phyloP scores from a whole-genome alignment of 2,113 vertebrate species.

The Dromaius novaehollandiae region DNA sequence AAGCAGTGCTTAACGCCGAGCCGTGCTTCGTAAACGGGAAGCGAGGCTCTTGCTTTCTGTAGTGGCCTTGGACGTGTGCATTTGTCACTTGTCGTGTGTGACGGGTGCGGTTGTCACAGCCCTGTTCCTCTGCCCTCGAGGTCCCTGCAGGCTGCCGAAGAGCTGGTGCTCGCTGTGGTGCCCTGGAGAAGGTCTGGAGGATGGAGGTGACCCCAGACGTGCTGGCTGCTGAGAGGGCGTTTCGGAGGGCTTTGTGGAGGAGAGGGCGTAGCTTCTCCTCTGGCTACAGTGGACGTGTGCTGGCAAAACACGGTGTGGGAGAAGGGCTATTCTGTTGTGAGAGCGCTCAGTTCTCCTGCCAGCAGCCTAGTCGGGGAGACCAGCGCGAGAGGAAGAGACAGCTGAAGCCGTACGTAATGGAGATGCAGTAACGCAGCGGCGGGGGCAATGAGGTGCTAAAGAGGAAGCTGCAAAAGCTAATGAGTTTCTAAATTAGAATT shows the following conservation, averaged over 20 bases:
- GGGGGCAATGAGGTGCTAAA: background rate
- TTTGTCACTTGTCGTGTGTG: rapidly evolving
- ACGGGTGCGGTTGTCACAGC: rapidly evolving
- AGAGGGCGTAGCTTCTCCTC: background rate
- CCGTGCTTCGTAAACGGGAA: rapidly evolving
- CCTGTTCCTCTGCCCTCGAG: rapidly evolving
- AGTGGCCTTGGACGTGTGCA: rapidly evolving
- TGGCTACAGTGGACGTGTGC: background rate
- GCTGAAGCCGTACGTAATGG: background rate
- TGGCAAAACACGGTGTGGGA: background rate
- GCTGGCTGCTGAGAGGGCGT: rapidly evolving
- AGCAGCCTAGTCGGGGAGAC: background rate
- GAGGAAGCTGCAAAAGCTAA: background rate
- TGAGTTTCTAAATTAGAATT: background rate
- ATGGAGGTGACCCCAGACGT: rapidly evolving
- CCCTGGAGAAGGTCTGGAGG: background rate
- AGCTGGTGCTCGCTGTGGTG: too few species aligned
- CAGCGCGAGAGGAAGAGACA: background rate
- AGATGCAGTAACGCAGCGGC: background rate
- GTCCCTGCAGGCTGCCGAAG: background rate
- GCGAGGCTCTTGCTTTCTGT: rapidly evolving
- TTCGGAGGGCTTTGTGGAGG: background rate
- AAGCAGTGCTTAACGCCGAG: rapidly evolving
- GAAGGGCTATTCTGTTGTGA: rapidly evolving
- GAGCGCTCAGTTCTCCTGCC: rapidly evolving